Conservation (phyloP, 2,888 invertebrate species). For the Leucozona laternaria region DNA sequence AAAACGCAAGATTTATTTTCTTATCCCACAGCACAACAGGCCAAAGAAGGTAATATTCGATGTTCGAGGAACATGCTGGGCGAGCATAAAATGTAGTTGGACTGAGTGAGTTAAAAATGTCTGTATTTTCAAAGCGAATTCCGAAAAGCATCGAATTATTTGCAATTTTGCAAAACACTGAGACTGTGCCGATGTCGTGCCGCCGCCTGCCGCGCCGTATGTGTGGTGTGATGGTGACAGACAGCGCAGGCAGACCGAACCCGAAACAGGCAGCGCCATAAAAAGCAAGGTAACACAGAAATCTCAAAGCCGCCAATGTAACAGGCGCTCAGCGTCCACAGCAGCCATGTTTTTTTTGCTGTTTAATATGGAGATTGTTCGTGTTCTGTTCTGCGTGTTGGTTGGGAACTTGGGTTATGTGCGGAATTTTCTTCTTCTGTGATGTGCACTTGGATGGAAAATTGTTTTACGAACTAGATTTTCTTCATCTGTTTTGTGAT, state of each 20-base stretch:
- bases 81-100: conserved; percentile 56
- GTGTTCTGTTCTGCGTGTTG: conserved; percentile 18
- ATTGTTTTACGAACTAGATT: conserved; percentile 35
- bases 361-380: conserved; percentile 3
- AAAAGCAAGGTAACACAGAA: conserved; percentile 60
- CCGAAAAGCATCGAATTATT: conserved; percentile 40
- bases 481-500: conserved; percentile 1
- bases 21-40: neutral
- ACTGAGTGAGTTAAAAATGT: conserved; percentile 35
- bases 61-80: conserved; percentile 71
- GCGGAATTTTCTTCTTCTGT: conserved; percentile 58
- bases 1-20: conserved; percentile 47
- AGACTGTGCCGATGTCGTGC: neutral
- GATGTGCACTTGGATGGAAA: conserved; percentile 52
- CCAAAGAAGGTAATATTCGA: conserved; percentile 60
- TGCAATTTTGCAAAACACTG: conserved; percentile 28
- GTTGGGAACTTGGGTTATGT: conserved; percentile 16
- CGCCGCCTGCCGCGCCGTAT: conserved; percentile 1
- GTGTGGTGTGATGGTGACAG: conserved; percentile 18
- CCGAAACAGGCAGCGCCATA: conserved; percentile 21
- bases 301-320: conserved; percentile 74
- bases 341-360: conserved; percentile 26
- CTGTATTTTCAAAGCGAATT: conserved; percentile 41
- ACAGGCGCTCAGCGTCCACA: conserved; percentile 66
- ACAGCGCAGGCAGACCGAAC: conserved; percentile 44